Evolutionary conservation across 2,797 vertebrate genomes (phyloP).

Genomic region (Astyanax mexicanus): DNA sequence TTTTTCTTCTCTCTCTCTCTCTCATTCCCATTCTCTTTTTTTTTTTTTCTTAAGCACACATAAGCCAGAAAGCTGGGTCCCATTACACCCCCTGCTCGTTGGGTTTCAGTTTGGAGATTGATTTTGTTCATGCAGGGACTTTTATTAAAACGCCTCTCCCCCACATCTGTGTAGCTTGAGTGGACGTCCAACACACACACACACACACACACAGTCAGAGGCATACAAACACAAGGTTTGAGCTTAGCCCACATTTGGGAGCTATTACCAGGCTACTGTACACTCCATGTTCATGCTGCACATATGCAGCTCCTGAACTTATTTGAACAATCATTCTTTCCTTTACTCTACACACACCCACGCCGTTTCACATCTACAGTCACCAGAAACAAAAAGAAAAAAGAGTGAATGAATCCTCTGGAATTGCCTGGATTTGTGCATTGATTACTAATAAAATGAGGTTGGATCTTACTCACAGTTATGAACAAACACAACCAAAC

Average conservation of each 20-base stretch:
- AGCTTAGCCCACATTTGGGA: constrained; percentile 77
- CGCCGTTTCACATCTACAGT: neutral
- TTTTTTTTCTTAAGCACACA: constrained; percentile 25
- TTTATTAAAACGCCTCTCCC: constrained; percentile 79
- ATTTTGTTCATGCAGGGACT: constrained; percentile 73
- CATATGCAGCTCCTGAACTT: constrained; percentile 5
- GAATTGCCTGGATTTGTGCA: too few species aligned
- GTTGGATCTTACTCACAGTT: too few species aligned
- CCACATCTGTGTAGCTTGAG: constrained; percentile 47
- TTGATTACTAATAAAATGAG: too few species aligned
- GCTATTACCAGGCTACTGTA: constrained; percentile 83
- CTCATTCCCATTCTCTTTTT: neutral
- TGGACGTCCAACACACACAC: neutral
- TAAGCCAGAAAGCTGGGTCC: constrained; percentile 65
- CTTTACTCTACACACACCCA: neutral
- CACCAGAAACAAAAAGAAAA: too few species aligned
- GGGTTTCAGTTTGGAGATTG: constrained; percentile 63
- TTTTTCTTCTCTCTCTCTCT: neutral
- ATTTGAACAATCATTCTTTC: constrained; percentile 13
- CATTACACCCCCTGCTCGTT: constrained; percentile 63
- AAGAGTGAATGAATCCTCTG: too few species aligned
- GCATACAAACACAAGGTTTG: constrained; percentile 56
- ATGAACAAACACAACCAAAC: too few species aligned
- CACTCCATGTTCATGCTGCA: constrained; percentile 60
- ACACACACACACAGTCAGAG: too few species aligned